phyloP scores from a whole-genome alignment of 2,113 vertebrate genomes.

The Panthera leo region DNA sequence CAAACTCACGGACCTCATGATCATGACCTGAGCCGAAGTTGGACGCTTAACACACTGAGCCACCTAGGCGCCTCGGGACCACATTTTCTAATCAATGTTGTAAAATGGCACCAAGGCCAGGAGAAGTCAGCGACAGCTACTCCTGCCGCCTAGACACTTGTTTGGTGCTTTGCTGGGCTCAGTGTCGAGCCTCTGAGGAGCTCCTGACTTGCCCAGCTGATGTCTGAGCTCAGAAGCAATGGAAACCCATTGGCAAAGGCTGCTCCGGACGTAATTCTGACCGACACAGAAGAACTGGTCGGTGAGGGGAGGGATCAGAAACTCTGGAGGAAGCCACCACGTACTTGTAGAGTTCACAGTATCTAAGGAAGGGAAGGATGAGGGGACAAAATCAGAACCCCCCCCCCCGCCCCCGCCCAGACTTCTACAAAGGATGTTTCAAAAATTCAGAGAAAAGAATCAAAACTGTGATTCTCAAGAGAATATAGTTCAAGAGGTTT shows the following conservation, averaged over 20 bases:
- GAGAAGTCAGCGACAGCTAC: fast-evolving
- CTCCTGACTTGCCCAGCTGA: not conserved
- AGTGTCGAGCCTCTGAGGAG: not conserved
- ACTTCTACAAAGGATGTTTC: not conserved
- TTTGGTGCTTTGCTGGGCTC: fast-evolving
- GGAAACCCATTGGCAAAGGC: not conserved
- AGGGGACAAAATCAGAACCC: not conserved
- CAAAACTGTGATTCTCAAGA: not conserved
- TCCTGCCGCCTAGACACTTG: not conserved
- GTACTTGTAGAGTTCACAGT: not conserved
- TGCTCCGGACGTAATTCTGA: not conserved
- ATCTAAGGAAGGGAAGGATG: not conserved
- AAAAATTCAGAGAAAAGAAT: not conserved
- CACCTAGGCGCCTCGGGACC: not conserved
- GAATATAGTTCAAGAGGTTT: conserved; percentile 43
- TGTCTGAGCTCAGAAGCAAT: not conserved
- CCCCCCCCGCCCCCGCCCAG: fast-evolving
- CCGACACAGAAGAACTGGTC: not conserved
- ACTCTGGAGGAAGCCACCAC: not conserved
- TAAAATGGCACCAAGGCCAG: not conserved
- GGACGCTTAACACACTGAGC: too few species aligned
- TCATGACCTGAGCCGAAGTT: too few species aligned
- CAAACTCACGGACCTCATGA: too few species aligned
- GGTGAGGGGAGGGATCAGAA: not conserved
- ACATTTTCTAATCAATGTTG: not conserved